Evolutionary conservation across 2,113 vertebrate species (phyloP), one percentile per base, ranked within the genome.

Genomic region (Arizona elegans): DNA sequence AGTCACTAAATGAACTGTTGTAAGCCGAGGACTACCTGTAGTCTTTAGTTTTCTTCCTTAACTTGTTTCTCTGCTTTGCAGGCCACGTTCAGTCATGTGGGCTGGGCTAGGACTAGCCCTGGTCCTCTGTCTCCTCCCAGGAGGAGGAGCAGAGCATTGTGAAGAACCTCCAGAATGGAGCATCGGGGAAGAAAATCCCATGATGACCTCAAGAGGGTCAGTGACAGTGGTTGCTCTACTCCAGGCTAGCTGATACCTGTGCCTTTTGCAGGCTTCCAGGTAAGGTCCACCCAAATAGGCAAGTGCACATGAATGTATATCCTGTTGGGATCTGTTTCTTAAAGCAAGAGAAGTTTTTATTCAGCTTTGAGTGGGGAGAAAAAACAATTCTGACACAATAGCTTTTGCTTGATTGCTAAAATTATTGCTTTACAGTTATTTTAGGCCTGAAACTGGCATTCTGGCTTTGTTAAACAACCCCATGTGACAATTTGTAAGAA

Each of bases 201-300:
- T 99, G 99, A 97, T 97, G 94, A 97, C 94, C 47, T 95, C 98
- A 0, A 94, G 94, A 87, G 98, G 99, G 0, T 95, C 8, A 0
- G 99, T 99, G 96, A 98, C 98, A 0, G 98, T 99, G 92, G 98
- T 99, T 86, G 98, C 98, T 9, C 98, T 99, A 24, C 97, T 99
- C 3, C 98, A 99, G 94, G 99, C 99, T 70, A 99, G 98, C 98
- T 99, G 99, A 99, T 96, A 97, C 23, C 96, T 98, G 96, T 99
- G 99, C 88, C 94, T 99, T 96, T 96, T 96, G 97, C 99, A 99
- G 98, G 99, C 99, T 3, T 98, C 98, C 96, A 98, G 98, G 99
- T 99, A 95, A 93, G 95, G 0, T 0, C 23, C 50, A 54, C 12
- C 11, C 0, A n/a, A 26, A 0, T 0, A 70, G 29, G 15, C 0